These are phyloP conservation scores for Diadegma fenestrale DNA, from an alignment of 2,888 invertebrate species.

Conservation along the genomic window DNA sequence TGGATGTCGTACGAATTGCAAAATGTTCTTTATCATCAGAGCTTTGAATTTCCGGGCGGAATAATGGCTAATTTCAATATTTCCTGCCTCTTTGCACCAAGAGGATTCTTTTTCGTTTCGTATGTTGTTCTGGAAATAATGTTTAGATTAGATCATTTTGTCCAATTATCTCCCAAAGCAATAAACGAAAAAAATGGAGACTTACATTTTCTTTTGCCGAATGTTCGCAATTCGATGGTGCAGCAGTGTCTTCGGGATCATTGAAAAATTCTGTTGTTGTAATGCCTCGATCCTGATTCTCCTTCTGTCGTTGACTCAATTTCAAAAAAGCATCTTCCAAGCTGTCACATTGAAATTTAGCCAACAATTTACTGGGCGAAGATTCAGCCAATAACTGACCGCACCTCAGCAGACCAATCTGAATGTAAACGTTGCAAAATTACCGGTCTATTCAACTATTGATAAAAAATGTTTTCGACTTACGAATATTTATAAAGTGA, in stretches of 20 bases:
- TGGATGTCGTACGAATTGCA: conserved; percentile 90
- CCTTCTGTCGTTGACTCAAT: conserved; percentile 89
- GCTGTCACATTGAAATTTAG: conserved; percentile 89
- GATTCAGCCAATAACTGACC: conserved; percentile 95
- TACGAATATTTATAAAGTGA: conserved; percentile 20
- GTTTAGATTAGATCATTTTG: background rate
- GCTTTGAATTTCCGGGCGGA: conserved; percentile 86
- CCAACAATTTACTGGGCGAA: conserved; percentile 90
- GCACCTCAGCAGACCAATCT: conserved; percentile 96
- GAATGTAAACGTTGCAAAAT: conserved; percentile 60
- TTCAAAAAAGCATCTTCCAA: conserved; percentile 96
- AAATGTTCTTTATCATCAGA: conserved; percentile 89
- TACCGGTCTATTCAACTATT: background rate
- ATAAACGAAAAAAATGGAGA: background rate
- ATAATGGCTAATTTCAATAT: conserved; percentile 17
- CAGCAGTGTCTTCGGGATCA: conserved; percentile 69
- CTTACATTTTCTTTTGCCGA: conserved; percentile 48
- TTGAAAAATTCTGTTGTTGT: conserved; percentile 55
- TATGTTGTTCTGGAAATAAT: conserved; percentile 70
- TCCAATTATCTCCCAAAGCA: background rate
- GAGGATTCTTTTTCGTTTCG: conserved; percentile 69
- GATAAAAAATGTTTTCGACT: background rate
- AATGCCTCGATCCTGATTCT: conserved; percentile 77
- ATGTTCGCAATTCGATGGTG: conserved; percentile 48
- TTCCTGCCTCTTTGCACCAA: conserved; percentile 46